A percentile compares a stretch with the other conserved stretches of the same genome.
Conservation (phyloP, 2,888 invertebrate species). For the Ferdinandea cuprea region DNA sequence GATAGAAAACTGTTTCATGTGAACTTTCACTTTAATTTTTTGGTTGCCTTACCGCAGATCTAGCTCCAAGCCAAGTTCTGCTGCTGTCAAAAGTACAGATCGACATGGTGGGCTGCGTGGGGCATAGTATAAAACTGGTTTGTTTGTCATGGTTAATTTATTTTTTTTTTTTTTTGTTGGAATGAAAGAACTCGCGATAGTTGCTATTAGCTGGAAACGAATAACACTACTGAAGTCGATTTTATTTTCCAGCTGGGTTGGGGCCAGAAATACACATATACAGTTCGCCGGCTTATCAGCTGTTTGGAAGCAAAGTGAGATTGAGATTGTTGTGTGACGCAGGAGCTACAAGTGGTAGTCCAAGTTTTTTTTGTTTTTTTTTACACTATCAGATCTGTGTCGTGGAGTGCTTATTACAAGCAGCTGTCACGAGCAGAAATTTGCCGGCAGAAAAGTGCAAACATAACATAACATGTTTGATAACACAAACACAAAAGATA, state of each 20-base stretch:
- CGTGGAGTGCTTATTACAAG: too few species aligned
- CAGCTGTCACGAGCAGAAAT: too few species aligned
- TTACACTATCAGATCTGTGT: too few species aligned
- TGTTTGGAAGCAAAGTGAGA: neutral
- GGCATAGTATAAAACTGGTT: constrained; percentile 85
- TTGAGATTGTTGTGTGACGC: neutral
- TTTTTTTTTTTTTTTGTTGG: neutral
- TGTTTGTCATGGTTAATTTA: constrained; percentile 76
- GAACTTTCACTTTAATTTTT: constrained; percentile 4
- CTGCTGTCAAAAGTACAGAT: constrained; percentile 86
- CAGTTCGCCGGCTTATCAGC: neutral
- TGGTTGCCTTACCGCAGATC: constrained; percentile 84
- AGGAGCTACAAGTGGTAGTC: neutral
- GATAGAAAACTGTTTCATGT: constrained; percentile 9
- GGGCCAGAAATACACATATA: neutral
- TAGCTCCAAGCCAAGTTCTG: constrained; percentile 86
- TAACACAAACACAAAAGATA: too few species aligned
- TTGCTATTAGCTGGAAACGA: neutral
- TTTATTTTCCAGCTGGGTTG: neutral
- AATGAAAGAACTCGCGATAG: neutral
- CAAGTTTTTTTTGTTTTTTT: neutral
- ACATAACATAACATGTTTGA: too few species aligned
- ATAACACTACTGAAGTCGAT: neutral
- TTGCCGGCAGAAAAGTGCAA: too few species aligned
- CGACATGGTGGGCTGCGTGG: constrained; percentile 87